Base-by-base conservation (phyloP, 2,888 invertebrate genomes). In the Lobophora halterata region DNA sequence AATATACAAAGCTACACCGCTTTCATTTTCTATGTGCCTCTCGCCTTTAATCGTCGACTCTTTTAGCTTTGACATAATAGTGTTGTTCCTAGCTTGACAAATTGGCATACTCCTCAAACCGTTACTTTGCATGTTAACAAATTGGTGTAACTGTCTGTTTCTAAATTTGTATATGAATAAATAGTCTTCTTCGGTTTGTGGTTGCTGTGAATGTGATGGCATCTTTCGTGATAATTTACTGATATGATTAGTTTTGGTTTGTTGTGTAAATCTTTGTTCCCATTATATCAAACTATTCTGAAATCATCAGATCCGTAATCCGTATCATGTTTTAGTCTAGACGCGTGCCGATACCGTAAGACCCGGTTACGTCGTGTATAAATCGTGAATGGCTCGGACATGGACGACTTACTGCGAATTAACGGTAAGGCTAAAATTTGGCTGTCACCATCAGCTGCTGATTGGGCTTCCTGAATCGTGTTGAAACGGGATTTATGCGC, bases 301-400 rank as follows among this genome's bases (percentile, higher is more conserved):
- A n/a, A n/a, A n/a, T n/a, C n/a, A n/a, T n/a, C n/a, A 14, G 14
- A 26, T 13, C 26, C 26, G 9, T 9, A 14, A 9, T 29, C 37
- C 25, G 42, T 9, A 20, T 23, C 36, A 32, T 33, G 27, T 46
- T 43, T 31, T 16, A 43, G 48, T 37, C 40, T 49, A 52, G 46
- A 47, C 47, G 34, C 46, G 40, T 40, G 36, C 25, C 35, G 43
- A 27, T 53, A 54, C 54, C 61, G 65, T 48, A 58, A 71, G 80
- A 70, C 83, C 79, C 76, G 79, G 74, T 83, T 82, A 71, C 63
- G 79, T 77, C 79, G 75, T n/a, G 55, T 71, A 82, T 82, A 83
- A 81, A 83, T 83, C 46, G 42, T 54, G 45, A 52, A 58, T n/a
- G n/a, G n/a, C n/a, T n/a, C 21, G 6, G 39, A 39, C 32, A 17